Conservation (phyloP, 2,113 vertebrate species). For the zebrafish (Danio rerio) region GRCz12tu NC_133186.1:25265501-25266000, state of each 20-base stretch:
- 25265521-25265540: conserved; percentile 10
- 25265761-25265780: not conserved
- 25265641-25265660: conserved; percentile 43
- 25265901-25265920: not conserved
- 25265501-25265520: conserved; percentile 19
- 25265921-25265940: not conserved
- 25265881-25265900: not conserved
- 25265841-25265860: conserved; percentile 16
- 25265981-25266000: too few relatives aligned
- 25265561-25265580: conserved; percentile 25
- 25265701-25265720: not conserved
- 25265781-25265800: conserved; percentile 12
- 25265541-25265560: not conserved
- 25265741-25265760: not conserved
- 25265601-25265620: conserved; percentile 7
- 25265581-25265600: conserved; percentile 11
- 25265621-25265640: conserved; percentile 38
- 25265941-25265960: too few relatives aligned
- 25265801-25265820: conserved; percentile 29
- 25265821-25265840: conserved; percentile 15
- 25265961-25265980: too few relatives aligned
- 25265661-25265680: conserved; percentile 49
- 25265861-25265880: not conserved
- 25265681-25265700: conserved; percentile 37
- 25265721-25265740: not conserved